A percentile compares a stretch with the other conserved stretches of the same genome.
Evolutionary conservation across 2,797 vertebrate species (phyloP).

Genomic region (Propithecus perrieri): DNA sequence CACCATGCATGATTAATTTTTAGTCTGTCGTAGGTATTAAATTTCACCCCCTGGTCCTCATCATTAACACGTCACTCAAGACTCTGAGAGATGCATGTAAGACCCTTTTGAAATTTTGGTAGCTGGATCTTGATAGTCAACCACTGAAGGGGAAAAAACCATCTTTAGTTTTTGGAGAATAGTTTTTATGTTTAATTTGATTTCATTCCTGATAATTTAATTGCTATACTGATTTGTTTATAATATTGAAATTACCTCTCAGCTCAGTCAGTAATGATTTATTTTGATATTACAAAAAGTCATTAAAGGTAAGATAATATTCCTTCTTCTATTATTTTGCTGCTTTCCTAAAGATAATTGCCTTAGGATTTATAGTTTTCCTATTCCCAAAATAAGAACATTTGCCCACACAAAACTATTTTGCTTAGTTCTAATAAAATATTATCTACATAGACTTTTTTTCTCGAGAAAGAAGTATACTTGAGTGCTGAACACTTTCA

Average conservation of each 20-base stretch:
- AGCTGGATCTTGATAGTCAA: not conserved
- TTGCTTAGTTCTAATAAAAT: constrained; percentile 63
- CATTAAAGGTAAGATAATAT: constrained; percentile 76
- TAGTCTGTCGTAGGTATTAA: not conserved
- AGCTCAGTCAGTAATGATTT: constrained; percentile 72
- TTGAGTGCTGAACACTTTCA: constrained; percentile 47
- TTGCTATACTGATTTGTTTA: constrained; percentile 73
- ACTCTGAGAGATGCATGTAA: not conserved
- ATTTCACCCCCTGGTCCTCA: not conserved
- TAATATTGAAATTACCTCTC: constrained; percentile 73
- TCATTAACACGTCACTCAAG: not conserved
- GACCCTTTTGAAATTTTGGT: constrained; percentile 13
- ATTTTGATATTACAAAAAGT: constrained; percentile 75
- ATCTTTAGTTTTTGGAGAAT: not conserved
- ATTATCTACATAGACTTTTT: constrained; percentile 41
- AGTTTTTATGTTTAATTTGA: constrained; percentile 53
- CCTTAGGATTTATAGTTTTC: constrained; percentile 70
- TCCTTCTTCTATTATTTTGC: constrained; percentile 68
- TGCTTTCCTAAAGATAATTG: constrained; percentile 72
- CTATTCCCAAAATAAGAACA: constrained; percentile 71
- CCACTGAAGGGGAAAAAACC: not conserved
- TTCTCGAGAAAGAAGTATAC: constrained; percentile 7
- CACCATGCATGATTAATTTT: not conserved
- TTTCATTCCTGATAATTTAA: constrained; percentile 70
- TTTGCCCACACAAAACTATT: constrained; percentile 61